Evolutionary conservation across 2,797 vertebrate species (phyloP), one percentile per base, ranked within the genome.

Genomic region (Sebastes matsubarae): DNA sequence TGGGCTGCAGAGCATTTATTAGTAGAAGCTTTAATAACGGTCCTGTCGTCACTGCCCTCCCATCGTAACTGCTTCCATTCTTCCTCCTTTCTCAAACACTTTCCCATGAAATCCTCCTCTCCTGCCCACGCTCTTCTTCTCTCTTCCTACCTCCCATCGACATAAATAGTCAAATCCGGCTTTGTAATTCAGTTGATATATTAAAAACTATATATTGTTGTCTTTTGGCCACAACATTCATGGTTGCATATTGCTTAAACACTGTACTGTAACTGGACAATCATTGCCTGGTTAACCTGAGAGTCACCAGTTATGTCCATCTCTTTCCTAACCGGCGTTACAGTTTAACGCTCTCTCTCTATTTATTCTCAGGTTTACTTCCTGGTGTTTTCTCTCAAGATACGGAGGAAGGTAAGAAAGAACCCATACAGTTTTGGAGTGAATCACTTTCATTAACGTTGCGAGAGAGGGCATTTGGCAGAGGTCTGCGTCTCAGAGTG

Each of bases 11-110:
- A 78, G 79, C 52, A 34, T 83, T 72, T 81, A 83, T 87, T 77
- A 73, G 85, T 29, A 42, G 64, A 24, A 70, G 84, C 71, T 80
- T 72, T 79, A 90, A 91, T 76, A 64, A 79, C 18, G 8, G 85
- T 69, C 72, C 88, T 89, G 77, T 79, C 75, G 25, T 57, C 14
- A 13, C 57, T 59, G 52, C 59, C 84, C 79, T 72, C 72, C 59
- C 24, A 64, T 25, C 3, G 2, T 36, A 66, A 63, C 65, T n/a
- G 65, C 67, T 76, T 54, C 68, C 34, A 80, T 81, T 79, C 86
- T 80, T 83, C 52, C 52, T 3, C 27, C 67, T 77, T 78, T 32
- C 61, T 63, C 46, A 71, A 52, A 66, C 27, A 20, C 16, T 60
- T 34, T 57, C 16, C 20, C 27, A 7, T 55, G 29, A 68, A 52